phyloP scores from a whole-genome alignment of 2,797 vertebrate genomes.

The Acipenser oxyrinchus region DNA sequence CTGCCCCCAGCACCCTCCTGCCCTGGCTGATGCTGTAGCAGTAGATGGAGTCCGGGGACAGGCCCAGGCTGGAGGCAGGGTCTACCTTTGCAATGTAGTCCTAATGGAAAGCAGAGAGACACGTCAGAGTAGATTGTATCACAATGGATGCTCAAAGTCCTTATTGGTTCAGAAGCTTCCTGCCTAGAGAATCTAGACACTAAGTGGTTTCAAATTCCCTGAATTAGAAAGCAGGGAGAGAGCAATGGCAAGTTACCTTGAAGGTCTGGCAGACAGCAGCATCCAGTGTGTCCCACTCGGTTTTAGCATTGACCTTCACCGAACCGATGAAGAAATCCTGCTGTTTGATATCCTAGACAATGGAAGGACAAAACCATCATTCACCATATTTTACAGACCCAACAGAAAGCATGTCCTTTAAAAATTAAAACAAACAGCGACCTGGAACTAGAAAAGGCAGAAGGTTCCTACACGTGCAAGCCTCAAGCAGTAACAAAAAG shows the following conservation, averaged over 20 bases:
- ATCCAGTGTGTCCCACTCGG: slow-evolving; percentile 83
- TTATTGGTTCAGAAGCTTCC: too few species aligned
- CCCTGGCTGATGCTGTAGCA: slow-evolving; percentile 78
- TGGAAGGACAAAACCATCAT: background rate
- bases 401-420: too few species aligned
- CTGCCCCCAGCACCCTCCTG: slow-evolving; percentile 67
- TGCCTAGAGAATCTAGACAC: too few species aligned
- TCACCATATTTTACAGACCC: too few species aligned
- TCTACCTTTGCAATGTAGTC: slow-evolving; percentile 86
- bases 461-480: too few species aligned
- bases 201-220: background rate
- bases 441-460: too few species aligned
- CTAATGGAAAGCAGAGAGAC: slow-evolving; percentile 41
- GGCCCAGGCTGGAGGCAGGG: slow-evolving; percentile 78
- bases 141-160: too few species aligned
- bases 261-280: slow-evolving; percentile 77
- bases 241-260: slow-evolving; percentile 53
- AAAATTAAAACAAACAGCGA: too few species aligned
- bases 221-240: too few species aligned
- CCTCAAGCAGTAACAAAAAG: background rate
- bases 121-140: too few species aligned
- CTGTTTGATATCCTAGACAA: slow-evolving; percentile 71
- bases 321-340: slow-evolving; percentile 86
- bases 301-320: slow-evolving; percentile 62
- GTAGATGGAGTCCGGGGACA: slow-evolving; percentile 78